phyloP scores from a whole-genome alignment of 2,797 vertebrate species.

The Galagoides demidoff region DNA sequence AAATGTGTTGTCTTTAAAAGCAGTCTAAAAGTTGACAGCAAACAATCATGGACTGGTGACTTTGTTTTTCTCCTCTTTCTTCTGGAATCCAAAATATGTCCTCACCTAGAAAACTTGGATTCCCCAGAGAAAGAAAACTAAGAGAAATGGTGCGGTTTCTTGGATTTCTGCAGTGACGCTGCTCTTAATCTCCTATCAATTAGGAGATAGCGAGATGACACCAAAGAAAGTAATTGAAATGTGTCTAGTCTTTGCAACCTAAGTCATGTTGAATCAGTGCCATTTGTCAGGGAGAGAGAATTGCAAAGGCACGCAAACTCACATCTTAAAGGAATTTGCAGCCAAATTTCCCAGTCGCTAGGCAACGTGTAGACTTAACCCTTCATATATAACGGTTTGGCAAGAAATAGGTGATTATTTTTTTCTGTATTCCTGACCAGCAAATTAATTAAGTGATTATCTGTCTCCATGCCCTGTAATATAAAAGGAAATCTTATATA shows the following conservation, averaged over 20 bases:
- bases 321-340: background rate
- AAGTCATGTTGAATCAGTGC: background rate
- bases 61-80: background rate
- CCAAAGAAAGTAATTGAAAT: background rate
- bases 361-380: constrained; percentile 6
- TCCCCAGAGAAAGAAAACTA: background rate
- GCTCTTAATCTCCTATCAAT: background rate
- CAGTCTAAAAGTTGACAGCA: background rate
- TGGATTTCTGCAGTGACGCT: background rate
- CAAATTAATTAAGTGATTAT: background rate
- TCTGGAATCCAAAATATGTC: constrained; percentile 37
- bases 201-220: background rate
- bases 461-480: background rate
- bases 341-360: background rate
- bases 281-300: background rate
- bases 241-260: background rate
- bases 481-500: background rate
- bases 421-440: background rate
- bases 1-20: constrained; percentile 5
- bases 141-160: background rate
- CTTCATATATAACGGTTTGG: background rate
- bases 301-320: background rate
- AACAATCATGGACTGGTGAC: background rate
- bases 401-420: background rate
- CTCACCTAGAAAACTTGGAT: constrained; percentile 8